A percentile compares a stretch with the other conserved stretches of the same genome.
Evolutionary conservation across 2,797 vertebrate genomes (phyloP).

Genomic region (Enteromius treurensis): DNA sequence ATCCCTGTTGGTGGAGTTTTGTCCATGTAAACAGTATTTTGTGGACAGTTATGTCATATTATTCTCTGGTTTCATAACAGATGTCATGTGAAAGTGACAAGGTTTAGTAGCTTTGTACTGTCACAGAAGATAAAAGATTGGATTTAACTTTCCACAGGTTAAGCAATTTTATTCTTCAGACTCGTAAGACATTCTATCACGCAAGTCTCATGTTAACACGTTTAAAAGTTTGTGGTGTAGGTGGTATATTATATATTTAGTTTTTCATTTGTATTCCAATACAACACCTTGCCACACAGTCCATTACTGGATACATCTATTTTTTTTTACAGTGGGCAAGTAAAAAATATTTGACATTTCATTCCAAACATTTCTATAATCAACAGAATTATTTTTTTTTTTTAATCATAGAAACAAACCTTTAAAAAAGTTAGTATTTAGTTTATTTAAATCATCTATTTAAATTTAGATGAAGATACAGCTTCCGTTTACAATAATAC

Average conservation of each 20-base stretch:
- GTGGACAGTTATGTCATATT: not conserved
- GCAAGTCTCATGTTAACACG: not conserved
- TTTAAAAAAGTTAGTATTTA: not conserved
- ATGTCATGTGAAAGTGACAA: not conserved
- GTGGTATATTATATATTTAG: too few relatives aligned
- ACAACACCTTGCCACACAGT: not conserved
- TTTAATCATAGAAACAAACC: not conserved
- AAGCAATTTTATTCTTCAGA: not conserved
- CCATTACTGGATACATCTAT: not conserved
- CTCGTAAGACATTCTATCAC: not conserved
- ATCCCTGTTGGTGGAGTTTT: slow-evolving; percentile 11
- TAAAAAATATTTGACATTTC: not conserved
- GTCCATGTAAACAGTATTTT: slow-evolving; percentile 6
- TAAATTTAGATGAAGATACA: not conserved
- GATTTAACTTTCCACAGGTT: not conserved
- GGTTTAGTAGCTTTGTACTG: slow-evolving; percentile 1
- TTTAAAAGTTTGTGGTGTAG: not conserved
- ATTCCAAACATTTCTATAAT: not conserved
- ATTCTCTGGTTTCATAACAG: not conserved
- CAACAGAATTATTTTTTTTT: not conserved
- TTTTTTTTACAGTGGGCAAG: not conserved
- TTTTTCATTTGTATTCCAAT: not conserved
- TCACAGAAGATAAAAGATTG: not conserved
- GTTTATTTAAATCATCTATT: not conserved
- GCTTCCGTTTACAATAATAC: slow-evolving; percentile 52